Base-by-base conservation (phyloP, 2,888 invertebrate species). In the Lampropteryx suffumata region DNA sequence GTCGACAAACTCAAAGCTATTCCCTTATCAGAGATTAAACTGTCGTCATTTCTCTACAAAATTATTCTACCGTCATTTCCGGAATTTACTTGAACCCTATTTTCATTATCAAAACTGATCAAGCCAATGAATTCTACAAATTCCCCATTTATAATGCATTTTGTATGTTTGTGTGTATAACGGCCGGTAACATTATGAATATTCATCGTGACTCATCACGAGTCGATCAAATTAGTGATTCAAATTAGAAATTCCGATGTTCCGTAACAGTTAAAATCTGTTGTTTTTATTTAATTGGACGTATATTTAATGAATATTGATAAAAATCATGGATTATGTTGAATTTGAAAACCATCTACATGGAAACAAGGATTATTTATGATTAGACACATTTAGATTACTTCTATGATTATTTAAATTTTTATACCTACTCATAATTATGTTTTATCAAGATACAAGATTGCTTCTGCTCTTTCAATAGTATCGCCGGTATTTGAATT, bases 221-320 rank as follows among this genome's bases (percentile, higher is more conserved):
- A 55, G 55, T 42, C 60, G 63, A 63, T 69, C 55, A 60, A 56
- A 59, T 70, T 67, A 53, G 61, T 62, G 59, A 71, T 71, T 71
- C 64, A 70, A 71, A 70, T 70, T 55, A 50, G 55, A 54, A 47
- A 55, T 55, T 53, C 57, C 46, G 50, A 50, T 40, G 56, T 61
- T 51, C 57, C 55, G 50, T 57, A 50, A 53, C 57, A 53, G 54
- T 50, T 51, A 57, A 48, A 64, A 61, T 63, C 39, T 50, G 27
- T 39, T 62, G 60, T 62, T 46, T 63, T 62, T 61, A 62, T 65
- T 66, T 69, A 67, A 63, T 58, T 49, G 54, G 21, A 55, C 36
- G 42, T 62, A 55, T 58, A 58, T 53, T 53, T 55, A 42, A 7
- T 17, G 13, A 37, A 27, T 27, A 21, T 42, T 30, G 26, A 35